Conservation (phyloP, 2,797 vertebrate genomes). For the Brachyrhaphis roseni region DNA sequence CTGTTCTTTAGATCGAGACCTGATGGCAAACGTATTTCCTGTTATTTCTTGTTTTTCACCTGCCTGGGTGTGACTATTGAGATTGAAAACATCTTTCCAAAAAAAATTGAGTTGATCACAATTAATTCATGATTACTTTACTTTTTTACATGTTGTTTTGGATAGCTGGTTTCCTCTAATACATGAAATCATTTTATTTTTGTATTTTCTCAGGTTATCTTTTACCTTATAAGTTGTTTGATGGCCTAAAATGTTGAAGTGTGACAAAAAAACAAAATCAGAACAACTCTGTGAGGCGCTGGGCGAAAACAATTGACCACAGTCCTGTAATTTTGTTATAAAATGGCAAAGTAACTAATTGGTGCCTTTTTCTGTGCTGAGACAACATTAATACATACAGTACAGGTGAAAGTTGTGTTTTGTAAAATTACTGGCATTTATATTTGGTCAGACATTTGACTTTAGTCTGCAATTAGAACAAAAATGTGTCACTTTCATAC, state of each 20-base stretch:
- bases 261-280: background rate
- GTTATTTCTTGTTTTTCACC: background rate
- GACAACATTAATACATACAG: background rate
- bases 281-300: background rate
- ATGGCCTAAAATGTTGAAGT: background rate
- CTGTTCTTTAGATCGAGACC: background rate
- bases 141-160: background rate
- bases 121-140: background rate
- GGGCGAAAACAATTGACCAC: background rate
- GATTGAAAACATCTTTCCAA: background rate
- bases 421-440: background rate
- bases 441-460: background rate
- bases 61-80: background rate
- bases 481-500: background rate
- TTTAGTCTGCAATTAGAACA: background rate
- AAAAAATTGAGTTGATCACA: background rate
- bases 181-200: background rate
- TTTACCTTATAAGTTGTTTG: background rate
- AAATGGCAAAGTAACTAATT: background rate
- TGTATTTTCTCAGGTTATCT: background rate
- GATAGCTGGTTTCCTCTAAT: background rate
- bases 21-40: background rate
- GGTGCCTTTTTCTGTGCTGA: background rate
- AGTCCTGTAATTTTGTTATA: background rate
- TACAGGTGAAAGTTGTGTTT: background rate